A percentile compares a stretch with the other conserved stretches of the same genome.
These are phyloP conservation scores for Protaetia brevitarsis DNA, from an alignment of 1,140 invertebrate genomes.

Conservation along the genomic window DNA sequence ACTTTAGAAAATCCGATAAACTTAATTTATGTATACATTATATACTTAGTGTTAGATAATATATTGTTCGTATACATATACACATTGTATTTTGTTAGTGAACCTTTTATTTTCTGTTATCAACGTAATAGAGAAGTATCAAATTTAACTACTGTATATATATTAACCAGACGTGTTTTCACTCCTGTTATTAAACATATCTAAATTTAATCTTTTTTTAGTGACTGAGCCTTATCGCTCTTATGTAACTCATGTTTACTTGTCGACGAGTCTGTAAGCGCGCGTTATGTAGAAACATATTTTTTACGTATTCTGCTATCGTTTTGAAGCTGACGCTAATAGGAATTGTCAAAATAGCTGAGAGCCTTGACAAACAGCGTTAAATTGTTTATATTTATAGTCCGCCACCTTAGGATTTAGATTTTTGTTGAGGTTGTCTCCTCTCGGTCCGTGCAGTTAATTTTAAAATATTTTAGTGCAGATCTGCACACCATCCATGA, in stretches of 20 bases:
- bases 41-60: no score
- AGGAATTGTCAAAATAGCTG: not conserved
- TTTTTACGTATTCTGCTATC: not conserved
- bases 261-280: not conserved
- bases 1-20: no score
- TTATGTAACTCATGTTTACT: conserved; percentile 12
- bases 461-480: no score
- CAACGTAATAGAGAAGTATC: not conserved
- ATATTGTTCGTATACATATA: no score
- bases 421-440: no score
- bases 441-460: no score
- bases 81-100: no score
- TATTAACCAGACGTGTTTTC: conserved; percentile 14
- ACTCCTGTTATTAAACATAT: not conserved
- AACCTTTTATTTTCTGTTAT: not conserved
- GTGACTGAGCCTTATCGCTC: not conserved
- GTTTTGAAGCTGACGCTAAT: not conserved
- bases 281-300: not conserved
- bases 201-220: conserved; percentile 16
- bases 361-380: no score
- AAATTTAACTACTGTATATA: not conserved
- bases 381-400: no score
- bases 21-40: no score
- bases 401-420: no score
- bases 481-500: no score